Evolutionary conservation across 1,140 invertebrate species (phyloP).

Genomic region (Helicorthomorpha holstii): DNA sequence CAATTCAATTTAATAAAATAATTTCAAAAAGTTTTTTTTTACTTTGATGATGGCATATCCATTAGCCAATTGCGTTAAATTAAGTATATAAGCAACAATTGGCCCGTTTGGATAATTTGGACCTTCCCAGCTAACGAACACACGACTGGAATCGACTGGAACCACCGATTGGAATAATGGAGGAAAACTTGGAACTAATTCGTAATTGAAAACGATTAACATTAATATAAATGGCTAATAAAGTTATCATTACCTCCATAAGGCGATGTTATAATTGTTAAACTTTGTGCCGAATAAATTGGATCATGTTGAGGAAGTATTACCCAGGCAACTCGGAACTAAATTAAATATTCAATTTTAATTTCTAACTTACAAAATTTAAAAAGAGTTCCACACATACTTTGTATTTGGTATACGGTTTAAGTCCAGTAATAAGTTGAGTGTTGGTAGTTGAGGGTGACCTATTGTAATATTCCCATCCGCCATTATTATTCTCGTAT

Average conservation of each 20-base stretch:
- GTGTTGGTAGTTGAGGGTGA: slow-evolving; percentile 43
- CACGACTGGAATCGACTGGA: slow-evolving; percentile 59
- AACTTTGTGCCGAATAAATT: slow-evolving; percentile 57
- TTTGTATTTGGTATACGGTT: slow-evolving; percentile 74
- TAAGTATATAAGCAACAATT: slow-evolving; percentile 62
- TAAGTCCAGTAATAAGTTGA: slow-evolving; percentile 51
- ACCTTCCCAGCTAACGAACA: slow-evolving; percentile 71
- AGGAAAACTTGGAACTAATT: slow-evolving; percentile 18
- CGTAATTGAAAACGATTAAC: slow-evolving; percentile 32
- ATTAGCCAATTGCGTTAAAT: slow-evolving; percentile 36
- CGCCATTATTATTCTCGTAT: slow-evolving; percentile 43
- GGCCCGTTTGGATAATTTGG: slow-evolving; percentile 72
- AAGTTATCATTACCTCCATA: slow-evolving; percentile 19
- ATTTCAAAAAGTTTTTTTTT: slow-evolving; percentile 1
- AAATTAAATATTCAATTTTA: no score
- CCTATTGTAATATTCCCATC: slow-evolving; percentile 55
- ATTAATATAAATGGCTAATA: slow-evolving; percentile 26
- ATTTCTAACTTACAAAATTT: neutral
- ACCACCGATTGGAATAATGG: slow-evolving; percentile 46
- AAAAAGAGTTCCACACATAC: slow-evolving; percentile 30
- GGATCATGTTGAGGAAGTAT: slow-evolving; percentile 45
- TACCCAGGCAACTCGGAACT: slow-evolving; percentile 66
- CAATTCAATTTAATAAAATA: neutral
- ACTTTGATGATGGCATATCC: slow-evolving; percentile 17
- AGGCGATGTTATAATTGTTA: slow-evolving; percentile 54